Evolutionary conservation across 1,140 invertebrate species (phyloP), one percentile per base, ranked within the genome.

Genomic region (Phymastichus coffea): DNA sequence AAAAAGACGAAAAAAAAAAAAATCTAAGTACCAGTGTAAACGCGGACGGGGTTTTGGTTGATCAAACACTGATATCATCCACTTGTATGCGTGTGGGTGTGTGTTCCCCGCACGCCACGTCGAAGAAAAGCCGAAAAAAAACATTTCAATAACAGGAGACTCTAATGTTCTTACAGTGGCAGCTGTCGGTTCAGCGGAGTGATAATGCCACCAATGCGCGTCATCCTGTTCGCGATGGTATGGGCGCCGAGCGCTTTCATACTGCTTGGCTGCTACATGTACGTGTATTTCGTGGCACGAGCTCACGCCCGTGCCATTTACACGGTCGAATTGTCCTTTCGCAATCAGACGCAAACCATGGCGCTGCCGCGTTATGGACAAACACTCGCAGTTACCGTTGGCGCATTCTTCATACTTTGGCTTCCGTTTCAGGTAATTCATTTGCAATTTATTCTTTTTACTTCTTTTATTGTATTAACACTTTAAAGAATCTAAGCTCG

Each of bases 301-400:
- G 78, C 83, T 58, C 86, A 88, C 64, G 86, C 86, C 6, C 74
- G 84, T 26, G 86, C 86, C 3, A 88, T 88, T 59, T 86, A 84
- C 56, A 84, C 85, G 15, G 83, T 87, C 17, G 84, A 87, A 66
- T 70, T 85, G 17, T 86, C 85, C 2, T 78, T 87, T 17, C 74
- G 82, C 40, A 80, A 82, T 64, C 75, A 80, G 66, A 78, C 75
- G 26, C 75, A 79, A 63, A 76, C 75, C 20, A 59, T 79, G 30
- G 72, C 79, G 15, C 66, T 81, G 28, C 79, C 84, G 65, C 71
- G 81, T 49, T 88, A 88, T 65, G 84, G 86, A 10, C 79, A 86
- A 63, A 87, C 86, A 1, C 69, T 88, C 28, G 85, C 85, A 7
- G 76, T 86, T 23, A 86, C 86, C 1, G 80, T 87, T 1, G 85